Evolutionary conservation across 2,888 invertebrate species (phyloP).

Genomic region (Leptinotarsa rubiginosa): DNA sequence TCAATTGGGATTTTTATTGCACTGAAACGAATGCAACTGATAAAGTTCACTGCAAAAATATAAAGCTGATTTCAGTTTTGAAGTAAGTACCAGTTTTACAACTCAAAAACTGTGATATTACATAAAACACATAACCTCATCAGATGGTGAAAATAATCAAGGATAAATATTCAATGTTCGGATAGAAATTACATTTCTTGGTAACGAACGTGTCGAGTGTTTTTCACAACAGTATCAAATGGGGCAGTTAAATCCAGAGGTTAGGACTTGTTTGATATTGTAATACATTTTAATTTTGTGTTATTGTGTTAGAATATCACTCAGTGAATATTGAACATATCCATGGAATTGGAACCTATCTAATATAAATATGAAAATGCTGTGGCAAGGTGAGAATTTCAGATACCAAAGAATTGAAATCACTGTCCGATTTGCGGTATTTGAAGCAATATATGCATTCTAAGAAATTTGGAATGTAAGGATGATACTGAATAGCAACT

Average conservation of each 20-base stretch:
- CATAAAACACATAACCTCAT: not conserved
- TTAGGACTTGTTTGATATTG: not conserved
- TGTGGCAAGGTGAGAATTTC: constrained; percentile 4
- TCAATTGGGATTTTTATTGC: constrained; percentile 17
- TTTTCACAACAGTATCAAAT: not conserved
- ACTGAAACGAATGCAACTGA: constrained; percentile 18
- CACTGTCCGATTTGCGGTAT: not conserved
- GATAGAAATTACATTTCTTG: not conserved
- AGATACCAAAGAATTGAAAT: constrained; percentile 3
- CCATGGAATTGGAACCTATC: constrained; percentile 1
- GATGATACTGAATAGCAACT: not conserved
- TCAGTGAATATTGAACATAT: constrained; percentile 10
- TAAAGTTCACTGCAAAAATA: not conserved
- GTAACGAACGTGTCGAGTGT: not conserved
- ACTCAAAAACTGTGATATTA: not conserved
- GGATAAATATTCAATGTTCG: not conserved
- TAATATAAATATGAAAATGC: constrained; percentile 20
- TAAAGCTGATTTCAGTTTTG: constrained; percentile 8
- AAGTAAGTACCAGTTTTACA: constrained; percentile 3
- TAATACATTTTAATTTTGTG: not conserved
- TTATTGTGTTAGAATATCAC: constrained; percentile 5
- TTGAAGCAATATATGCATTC: too few relatives aligned
- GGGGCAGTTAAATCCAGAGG: not conserved
- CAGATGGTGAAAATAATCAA: not conserved
- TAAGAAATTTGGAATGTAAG: constrained; percentile 10